These are phyloP conservation scores for Acrobasis suavella DNA, from an alignment of 2,888 invertebrate species.

Conservation along the genomic window DNA sequence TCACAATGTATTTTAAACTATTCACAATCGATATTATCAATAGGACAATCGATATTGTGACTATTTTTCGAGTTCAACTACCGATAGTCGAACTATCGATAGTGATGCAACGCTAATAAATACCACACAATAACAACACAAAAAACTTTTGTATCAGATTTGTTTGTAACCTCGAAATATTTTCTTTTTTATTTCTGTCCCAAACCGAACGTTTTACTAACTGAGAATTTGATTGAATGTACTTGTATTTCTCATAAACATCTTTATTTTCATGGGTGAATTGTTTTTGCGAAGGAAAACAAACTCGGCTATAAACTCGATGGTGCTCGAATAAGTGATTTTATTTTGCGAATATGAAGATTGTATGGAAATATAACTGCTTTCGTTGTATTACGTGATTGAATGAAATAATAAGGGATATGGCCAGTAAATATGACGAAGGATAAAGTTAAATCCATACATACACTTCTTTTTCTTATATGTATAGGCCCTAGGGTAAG, in stretches of 20 bases:
- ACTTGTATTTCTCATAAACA: slow-evolving; percentile 9
- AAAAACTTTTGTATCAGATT: too few relatives aligned
- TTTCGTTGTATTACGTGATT: neutral
- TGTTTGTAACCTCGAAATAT: neutral
- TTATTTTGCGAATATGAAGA: slow-evolving; percentile 10
- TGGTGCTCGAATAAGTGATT: slow-evolving; percentile 8
- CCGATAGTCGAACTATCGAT: too few relatives aligned
- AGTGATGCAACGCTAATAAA: too few relatives aligned
- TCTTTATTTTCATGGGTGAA: neutral
- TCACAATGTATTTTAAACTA: too few relatives aligned
- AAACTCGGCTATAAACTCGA: slow-evolving; percentile 7
- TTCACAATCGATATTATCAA: too few relatives aligned
- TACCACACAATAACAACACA: too few relatives aligned
- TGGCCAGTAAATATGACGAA: too few relatives aligned
- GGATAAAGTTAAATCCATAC: too few relatives aligned
- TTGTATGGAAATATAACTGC: neutral
- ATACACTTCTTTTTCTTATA: too few relatives aligned
- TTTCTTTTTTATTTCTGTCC: neutral
- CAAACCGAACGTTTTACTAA: neutral
- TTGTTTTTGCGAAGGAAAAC: neutral
- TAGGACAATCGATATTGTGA: too few relatives aligned
- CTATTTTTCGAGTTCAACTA: too few relatives aligned
- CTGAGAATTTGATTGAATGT: slow-evolving; percentile 13
- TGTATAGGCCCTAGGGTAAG: too few relatives aligned
- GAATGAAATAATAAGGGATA: neutral